Percentiles rank a stretch among this genome's conserved stretches.
These are phyloP conservation scores for Halcyon smyrnensis DNA, from an alignment of 2,797 vertebrate species.

Conservation along the genomic window DNA sequence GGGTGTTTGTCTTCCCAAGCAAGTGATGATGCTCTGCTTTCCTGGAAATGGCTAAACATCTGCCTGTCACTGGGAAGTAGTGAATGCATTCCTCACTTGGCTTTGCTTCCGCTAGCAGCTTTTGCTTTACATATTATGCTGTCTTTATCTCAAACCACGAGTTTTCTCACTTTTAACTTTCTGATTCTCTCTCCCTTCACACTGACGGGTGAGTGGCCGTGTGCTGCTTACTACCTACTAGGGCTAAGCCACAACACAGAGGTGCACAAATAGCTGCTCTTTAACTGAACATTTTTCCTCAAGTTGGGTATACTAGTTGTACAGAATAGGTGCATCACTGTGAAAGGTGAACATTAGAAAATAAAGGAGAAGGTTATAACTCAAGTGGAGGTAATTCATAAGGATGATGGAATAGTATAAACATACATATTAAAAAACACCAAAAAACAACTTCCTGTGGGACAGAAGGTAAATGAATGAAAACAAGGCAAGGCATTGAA, in stretches of 20 bases:
- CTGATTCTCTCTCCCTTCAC: not conserved
- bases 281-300: not conserved
- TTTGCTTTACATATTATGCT: not conserved
- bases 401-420: not conserved
- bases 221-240: not conserved
- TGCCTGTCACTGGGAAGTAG: not conserved
- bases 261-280: not conserved
- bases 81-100: not conserved
- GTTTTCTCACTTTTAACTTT: not conserved
- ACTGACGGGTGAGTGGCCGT: not conserved
- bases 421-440: not conserved
- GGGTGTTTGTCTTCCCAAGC: not conserved
- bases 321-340: not conserved
- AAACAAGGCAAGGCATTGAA: not conserved
- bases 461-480: not conserved
- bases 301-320: not conserved
- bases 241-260: fast-evolving
- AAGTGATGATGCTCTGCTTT: fast-evolving
- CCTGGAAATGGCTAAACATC: not conserved
- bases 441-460: not conserved
- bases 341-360: not conserved
- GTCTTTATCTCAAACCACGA: not conserved
- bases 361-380: not conserved
- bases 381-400: not conserved
- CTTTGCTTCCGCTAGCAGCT: not conserved